phyloP scores from a whole-genome alignment of 2,888 invertebrate genomes.

The Hipparchia sbordonii region DNA sequence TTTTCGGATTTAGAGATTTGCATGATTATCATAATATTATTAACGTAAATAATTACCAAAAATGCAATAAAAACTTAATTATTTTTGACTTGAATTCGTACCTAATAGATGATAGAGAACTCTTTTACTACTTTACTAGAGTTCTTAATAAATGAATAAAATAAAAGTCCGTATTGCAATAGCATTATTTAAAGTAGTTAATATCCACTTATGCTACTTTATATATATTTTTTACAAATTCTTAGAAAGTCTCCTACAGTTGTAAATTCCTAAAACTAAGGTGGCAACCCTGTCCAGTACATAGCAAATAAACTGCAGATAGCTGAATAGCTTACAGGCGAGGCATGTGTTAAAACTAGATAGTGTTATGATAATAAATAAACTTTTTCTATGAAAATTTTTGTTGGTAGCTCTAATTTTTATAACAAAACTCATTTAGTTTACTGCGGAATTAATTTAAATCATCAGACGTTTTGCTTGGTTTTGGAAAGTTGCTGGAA shows the following conservation, averaged over 20 bases:
- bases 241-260: neutral
- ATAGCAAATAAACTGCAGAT: slow-evolving; percentile 28
- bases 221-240: no score
- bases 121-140: no score
- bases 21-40: no score
- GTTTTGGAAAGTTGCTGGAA: slow-evolving; percentile 9
- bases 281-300: slow-evolving; percentile 30
- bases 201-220: no score
- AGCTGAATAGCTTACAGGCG: slow-evolving; percentile 23
- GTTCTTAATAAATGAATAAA: no score
- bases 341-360: slow-evolving; percentile 26
- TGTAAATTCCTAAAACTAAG: neutral
- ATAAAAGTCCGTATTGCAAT: no score
- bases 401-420: neutral
- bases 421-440: slow-evolving; percentile 29
- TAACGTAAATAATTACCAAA: no score
- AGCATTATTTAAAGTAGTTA: no score
- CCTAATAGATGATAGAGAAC: no score
- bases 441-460: neutral
- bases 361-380: slow-evolving; percentile 21
- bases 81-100: no score
- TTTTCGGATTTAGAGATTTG: no score
- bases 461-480: neutral
- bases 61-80: no score
- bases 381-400: slow-evolving; percentile 1